Evolutionary conservation across 2,888 invertebrate genomes (phyloP), one percentile per base, ranked within the genome.

Genomic region (Aphodius sticticus): DNA sequence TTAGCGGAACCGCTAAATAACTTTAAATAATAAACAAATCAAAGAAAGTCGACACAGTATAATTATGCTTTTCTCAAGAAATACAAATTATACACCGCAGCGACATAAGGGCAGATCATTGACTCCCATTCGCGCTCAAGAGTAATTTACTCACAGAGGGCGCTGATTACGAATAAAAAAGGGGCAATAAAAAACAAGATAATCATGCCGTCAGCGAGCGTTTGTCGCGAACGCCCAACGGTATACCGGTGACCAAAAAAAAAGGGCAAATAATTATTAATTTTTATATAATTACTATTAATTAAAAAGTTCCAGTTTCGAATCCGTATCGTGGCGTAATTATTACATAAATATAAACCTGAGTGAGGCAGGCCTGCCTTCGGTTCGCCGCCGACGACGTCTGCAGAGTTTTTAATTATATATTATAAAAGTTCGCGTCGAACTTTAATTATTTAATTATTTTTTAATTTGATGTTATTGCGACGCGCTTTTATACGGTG

Each of bases 381-480:
- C 26, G 26, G 26, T 26, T 26, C 26, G 26, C 26, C 53, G 53
- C 1, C 9, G 53, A 53, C 53, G 53, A 53, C 53, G 53, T 53
- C 53, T 53, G 74, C 74, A 37, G 37, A 35, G 35, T 74, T 85
- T 86, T 85, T 87, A 87, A 87, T 87, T 86, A 87, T 86, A 87
- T 87, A 86, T 86, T 85, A 85, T 85, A 86, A 86, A 86, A 86
- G 85, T 85, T 85, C 82, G 76, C 84, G 82, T 85, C 84, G 81
- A 85, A 85, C 86, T 85, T 85, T 86, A 86, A 86, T 86, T 86
- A 86, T 86, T 86, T 85, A 86, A 86, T 86, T 86, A 85, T 86
- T 86, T 85, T 85, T 85, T 86, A 86, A 86, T 86, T 86, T 84
- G 84, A 85, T 84, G 85, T 84, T 85, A 85, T 85, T 86, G 86